Evolutionary conservation across 1,140 invertebrate genomes (phyloP).

Genomic region (Calephelis nemesis): DNA sequence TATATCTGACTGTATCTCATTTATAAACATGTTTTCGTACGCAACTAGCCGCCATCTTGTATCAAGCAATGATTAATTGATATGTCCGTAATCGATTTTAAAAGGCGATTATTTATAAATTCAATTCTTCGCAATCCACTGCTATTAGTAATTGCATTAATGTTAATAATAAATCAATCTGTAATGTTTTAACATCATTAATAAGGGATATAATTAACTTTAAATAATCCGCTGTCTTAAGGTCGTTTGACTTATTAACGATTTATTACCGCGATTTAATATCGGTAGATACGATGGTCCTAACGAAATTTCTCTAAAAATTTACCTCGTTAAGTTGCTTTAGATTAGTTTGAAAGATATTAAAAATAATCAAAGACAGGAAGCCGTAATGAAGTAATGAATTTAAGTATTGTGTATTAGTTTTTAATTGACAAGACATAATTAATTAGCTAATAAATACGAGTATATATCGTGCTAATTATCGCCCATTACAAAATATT

Average conservation of each 20-base stretch:
- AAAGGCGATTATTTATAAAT: conserved; percentile 12
- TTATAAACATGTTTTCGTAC: not conserved
- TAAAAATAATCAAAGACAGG: too few species aligned
- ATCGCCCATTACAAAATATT: too few species aligned
- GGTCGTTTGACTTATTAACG: conserved; percentile 13
- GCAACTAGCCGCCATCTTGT: conserved; percentile 11
- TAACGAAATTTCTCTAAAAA: too few species aligned
- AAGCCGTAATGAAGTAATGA: too few species aligned
- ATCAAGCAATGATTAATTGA: conserved; percentile 10
- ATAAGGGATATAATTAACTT: conserved; percentile 9
- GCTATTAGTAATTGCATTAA: conserved; percentile 16
- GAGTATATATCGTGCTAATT: too few species aligned
- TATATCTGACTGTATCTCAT: not conserved
- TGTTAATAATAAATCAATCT: conserved; percentile 15
- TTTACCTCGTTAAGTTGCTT: not conserved
- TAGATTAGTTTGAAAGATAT: too few species aligned
- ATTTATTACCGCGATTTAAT: not conserved
- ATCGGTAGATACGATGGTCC: too few species aligned
- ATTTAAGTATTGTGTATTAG: too few species aligned
- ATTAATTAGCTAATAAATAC: too few species aligned
- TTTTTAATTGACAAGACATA: too few species aligned
- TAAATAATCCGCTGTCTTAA: conserved; percentile 1
- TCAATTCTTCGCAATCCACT: conserved; percentile 13
- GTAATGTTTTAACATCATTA: conserved; percentile 8
- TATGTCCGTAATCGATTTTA: conserved; percentile 10